These are phyloP conservation scores for Coenobita brevimanus DNA, from an alignment of 1,140 invertebrate species.

Conservation along the genomic window DNA sequence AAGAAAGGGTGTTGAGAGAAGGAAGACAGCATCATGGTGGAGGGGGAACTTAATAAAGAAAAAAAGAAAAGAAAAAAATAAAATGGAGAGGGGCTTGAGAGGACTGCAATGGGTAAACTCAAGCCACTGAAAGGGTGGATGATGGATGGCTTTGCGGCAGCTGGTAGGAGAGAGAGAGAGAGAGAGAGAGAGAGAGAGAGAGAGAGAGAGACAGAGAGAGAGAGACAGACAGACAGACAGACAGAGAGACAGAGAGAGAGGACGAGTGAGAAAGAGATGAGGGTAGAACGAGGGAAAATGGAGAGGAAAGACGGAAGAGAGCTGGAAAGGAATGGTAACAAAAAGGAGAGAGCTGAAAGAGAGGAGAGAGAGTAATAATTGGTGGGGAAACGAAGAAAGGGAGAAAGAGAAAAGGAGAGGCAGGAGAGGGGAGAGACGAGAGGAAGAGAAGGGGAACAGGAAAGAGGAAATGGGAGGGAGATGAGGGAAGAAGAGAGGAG, in stretches of 20 bases:
- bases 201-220: background rate
- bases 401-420: too few relatives aligned
- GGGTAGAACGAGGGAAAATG: too few relatives aligned
- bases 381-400: too few relatives aligned
- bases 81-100: background rate
- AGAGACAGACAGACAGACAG: conserved; percentile 4
- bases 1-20: background rate
- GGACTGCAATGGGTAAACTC: background rate
- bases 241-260: background rate
- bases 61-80: background rate
- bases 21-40: background rate
- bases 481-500: too few relatives aligned
- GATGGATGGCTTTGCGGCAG: background rate
- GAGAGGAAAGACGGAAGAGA: too few relatives aligned
- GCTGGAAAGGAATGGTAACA: too few relatives aligned
- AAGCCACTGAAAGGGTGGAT: background rate
- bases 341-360: background rate
- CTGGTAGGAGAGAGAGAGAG: background rate
- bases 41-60: background rate
- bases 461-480: too few relatives aligned
- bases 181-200: conserved; percentile 32
- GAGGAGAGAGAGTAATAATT: background rate
- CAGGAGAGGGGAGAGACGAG: background rate
- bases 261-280: background rate
- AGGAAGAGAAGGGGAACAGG: background rate